Conservation (phyloP, 1,140 invertebrate species). For the Psix sp. region DNA sequence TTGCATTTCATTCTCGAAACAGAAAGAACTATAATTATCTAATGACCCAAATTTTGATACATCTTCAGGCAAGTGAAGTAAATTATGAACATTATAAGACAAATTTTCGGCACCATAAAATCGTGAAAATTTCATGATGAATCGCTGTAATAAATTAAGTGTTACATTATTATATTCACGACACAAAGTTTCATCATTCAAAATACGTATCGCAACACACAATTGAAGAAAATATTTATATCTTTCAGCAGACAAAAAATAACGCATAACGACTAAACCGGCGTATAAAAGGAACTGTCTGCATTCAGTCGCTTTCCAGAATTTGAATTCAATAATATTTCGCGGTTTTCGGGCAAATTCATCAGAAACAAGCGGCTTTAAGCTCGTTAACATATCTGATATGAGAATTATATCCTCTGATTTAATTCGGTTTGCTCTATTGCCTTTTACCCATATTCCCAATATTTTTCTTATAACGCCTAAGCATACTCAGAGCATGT, state of each 20-base stretch:
- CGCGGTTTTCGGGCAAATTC: neutral
- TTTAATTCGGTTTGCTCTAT: too few species aligned
- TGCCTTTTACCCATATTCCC: too few species aligned
- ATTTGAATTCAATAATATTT: neutral
- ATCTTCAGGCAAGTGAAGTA: conserved; percentile 72
- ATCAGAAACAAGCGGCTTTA: neutral
- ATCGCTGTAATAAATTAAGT: neutral
- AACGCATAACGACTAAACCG: neutral
- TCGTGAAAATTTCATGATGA: neutral
- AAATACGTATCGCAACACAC: neutral
- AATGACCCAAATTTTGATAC: conserved; percentile 64
- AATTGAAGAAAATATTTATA: neutral
- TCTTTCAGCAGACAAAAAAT: neutral
- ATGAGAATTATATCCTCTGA: neutral
- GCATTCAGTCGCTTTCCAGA: conserved; percentile 7
- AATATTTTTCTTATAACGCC: too few species aligned
- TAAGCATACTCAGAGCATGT: too few species aligned
- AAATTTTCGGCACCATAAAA: conserved; percentile 60
- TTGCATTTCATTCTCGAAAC: conserved; percentile 74
- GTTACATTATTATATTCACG: neutral
- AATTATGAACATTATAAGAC: conserved; percentile 62
- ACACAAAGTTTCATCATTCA: neutral
- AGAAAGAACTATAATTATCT: conserved; percentile 61
- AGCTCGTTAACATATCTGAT: neutral
- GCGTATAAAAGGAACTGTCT: conserved; percentile 4